Conservation (phyloP, 2,113 vertebrate species). For the Labeo rohita region DNA sequence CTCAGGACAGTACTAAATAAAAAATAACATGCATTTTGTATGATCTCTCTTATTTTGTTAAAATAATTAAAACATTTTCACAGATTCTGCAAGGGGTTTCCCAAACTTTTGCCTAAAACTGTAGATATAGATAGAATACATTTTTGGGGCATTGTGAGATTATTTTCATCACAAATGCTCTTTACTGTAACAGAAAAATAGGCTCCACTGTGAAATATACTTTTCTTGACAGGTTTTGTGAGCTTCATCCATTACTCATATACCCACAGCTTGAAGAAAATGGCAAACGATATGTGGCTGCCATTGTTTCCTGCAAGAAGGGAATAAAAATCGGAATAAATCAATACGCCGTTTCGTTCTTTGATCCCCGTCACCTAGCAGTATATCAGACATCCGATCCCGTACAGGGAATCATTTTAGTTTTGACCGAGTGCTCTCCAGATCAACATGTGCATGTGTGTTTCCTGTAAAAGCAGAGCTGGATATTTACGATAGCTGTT, state of each 20-base stretch:
- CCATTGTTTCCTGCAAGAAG: neutral
- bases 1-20: too few relatives aligned
- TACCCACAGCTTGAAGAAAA: conserved; percentile 5
- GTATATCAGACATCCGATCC: conserved; percentile 45
- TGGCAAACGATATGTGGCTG: neutral
- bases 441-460: conserved; percentile 37
- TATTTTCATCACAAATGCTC: neutral
- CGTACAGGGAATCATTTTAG: conserved; percentile 5
- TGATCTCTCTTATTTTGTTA: too few relatives aligned
- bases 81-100: too few relatives aligned
- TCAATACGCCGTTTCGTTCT: neutral
- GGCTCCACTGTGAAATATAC: neutral
- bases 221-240: neutral
- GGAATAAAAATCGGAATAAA: neutral
- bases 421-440: conserved; percentile 20
- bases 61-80: too few relatives aligned
- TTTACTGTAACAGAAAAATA: neutral
- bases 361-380: conserved; percentile 42
- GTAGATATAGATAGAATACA: neutral
- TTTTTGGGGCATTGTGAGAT: neutral
- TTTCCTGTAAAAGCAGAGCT: conserved; percentile 47
- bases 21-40: too few relatives aligned
- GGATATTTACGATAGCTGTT: conserved; percentile 51
- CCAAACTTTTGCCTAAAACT: too few relatives aligned
- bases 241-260: neutral